Evolutionary conservation across 2,113 vertebrate genomes (phyloP).

Genomic region (Pipra filicauda): DNA sequence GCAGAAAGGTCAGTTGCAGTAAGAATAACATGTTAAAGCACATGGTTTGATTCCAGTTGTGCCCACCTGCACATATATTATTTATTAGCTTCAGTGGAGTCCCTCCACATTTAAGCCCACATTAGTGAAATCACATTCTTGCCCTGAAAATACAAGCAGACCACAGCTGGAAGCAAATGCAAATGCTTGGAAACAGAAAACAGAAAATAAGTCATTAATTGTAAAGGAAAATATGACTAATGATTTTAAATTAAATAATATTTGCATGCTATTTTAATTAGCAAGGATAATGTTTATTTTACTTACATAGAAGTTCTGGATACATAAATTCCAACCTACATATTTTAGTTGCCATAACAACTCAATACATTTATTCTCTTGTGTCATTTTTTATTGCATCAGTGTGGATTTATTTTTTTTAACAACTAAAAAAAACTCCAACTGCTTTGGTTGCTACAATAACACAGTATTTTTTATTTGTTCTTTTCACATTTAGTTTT

Average conservation of each 20-base stretch:
- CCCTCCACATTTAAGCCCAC: not conserved
- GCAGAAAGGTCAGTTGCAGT: not conserved
- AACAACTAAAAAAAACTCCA: not conserved
- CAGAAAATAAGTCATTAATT: not conserved
- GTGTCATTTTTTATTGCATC: slow-evolving; percentile 73
- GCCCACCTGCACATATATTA: not conserved
- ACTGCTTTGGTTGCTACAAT: slow-evolving; percentile 58
- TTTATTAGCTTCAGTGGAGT: not conserved
- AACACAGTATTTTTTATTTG: slow-evolving; percentile 67
- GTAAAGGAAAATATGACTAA: slow-evolving; percentile 39
- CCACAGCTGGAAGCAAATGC: slow-evolving; percentile 17
- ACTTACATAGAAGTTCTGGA: slow-evolving; percentile 66
- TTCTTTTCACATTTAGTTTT: slow-evolving; percentile 60
- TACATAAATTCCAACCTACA: slow-evolving; percentile 76
- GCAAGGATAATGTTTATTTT: slow-evolving; percentile 72
- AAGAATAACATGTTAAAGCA: not conserved
- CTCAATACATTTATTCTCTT: slow-evolving; percentile 71
- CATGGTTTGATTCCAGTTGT: not conserved
- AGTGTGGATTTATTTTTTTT: not conserved
- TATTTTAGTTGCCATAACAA: slow-evolving; percentile 77
- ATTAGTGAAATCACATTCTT: not conserved
- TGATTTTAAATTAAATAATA: slow-evolving; percentile 69
- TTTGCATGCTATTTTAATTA: slow-evolving; percentile 70
- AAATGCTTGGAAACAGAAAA: slow-evolving; percentile 2
- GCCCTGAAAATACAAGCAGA: not conserved